Evolutionary conservation across 2,113 vertebrate species (phyloP).

Genomic region (Heterotilapia buettikoferi): DNA sequence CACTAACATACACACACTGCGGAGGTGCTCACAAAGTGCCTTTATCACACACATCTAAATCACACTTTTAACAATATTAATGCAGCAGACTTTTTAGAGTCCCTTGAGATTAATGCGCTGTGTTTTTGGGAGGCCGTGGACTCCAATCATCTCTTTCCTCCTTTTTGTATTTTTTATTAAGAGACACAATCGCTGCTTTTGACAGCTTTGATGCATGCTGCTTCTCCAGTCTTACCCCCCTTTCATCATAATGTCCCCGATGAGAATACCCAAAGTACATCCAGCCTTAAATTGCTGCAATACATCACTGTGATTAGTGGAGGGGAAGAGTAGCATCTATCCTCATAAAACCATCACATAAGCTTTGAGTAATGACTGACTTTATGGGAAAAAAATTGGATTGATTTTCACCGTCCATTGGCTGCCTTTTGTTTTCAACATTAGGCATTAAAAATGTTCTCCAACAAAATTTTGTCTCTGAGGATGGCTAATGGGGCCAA

Average conservation of each 20-base stretch:
- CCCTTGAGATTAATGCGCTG: background rate
- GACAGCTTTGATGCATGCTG: constrained; percentile 32
- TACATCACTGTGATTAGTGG: constrained; percentile 46
- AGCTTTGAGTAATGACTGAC: constrained; percentile 14
- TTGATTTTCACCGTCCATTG: background rate
- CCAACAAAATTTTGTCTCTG: background rate
- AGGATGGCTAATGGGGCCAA: background rate
- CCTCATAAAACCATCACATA: constrained; percentile 24
- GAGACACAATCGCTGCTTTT: background rate
- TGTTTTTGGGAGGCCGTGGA: background rate
- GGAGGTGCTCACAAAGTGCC: background rate
- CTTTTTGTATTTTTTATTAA: background rate
- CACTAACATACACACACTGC: background rate
- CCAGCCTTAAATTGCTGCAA: constrained; percentile 40
- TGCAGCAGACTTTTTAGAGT: constrained; percentile 9
- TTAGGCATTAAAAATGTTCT: background rate
- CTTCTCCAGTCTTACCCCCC: background rate
- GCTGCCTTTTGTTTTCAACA: constrained; percentile 14
- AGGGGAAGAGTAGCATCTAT: constrained; percentile 9
- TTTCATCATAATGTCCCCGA: constrained; percentile 45
- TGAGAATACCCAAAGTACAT: constrained; percentile 46
- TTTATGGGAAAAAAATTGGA: constrained; percentile 9
- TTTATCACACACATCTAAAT: background rate
- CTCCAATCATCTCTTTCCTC: background rate
- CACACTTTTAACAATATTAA: background rate